Conservation (phyloP, 2,888 invertebrate species). For the Onchidella celtica region DNA sequence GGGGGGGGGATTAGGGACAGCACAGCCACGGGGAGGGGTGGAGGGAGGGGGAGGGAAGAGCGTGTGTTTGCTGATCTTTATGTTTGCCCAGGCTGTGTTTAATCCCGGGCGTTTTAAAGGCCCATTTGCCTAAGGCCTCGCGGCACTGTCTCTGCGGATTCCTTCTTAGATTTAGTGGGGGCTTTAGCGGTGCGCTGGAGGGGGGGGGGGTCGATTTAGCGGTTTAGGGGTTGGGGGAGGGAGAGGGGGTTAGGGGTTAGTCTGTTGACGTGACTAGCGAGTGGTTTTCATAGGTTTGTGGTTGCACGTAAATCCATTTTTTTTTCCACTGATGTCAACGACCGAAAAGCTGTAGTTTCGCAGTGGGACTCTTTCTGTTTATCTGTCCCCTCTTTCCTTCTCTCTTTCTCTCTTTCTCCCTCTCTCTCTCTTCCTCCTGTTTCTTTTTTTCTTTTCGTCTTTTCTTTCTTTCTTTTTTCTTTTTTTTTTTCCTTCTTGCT, state of each 20-base stretch:
- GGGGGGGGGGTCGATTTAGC: background rate
- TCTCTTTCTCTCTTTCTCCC: too few species aligned
- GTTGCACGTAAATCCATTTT: too few species aligned
- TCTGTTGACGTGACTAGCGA: too few species aligned
- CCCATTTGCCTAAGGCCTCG: slow-evolving; percentile 55
- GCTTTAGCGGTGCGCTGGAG: background rate
- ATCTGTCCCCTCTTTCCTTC: too few species aligned
- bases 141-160: background rate
- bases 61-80: slow-evolving; percentile 63
- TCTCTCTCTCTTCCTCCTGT: too few species aligned
- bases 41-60: slow-evolving; percentile 46
- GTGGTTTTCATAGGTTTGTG: too few species aligned
- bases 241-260: background rate
- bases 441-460: too few species aligned
- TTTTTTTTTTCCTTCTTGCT: too few species aligned
- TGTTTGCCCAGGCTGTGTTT: slow-evolving; percentile 48
- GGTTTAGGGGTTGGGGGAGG: background rate
- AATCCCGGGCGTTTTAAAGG: slow-evolving; percentile 59
- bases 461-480: too few species aligned
- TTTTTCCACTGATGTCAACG: too few species aligned
- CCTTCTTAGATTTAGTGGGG: background rate
- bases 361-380: too few species aligned
- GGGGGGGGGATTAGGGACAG: slow-evolving; percentile 59
- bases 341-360: too few species aligned
- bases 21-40: slow-evolving; percentile 35